A percentile compares a stretch with the other conserved stretches of the same genome.
phyloP scores from a whole-genome alignment of 2,797 vertebrate genomes.

The Microctenopoma steveboyesi region DNA sequence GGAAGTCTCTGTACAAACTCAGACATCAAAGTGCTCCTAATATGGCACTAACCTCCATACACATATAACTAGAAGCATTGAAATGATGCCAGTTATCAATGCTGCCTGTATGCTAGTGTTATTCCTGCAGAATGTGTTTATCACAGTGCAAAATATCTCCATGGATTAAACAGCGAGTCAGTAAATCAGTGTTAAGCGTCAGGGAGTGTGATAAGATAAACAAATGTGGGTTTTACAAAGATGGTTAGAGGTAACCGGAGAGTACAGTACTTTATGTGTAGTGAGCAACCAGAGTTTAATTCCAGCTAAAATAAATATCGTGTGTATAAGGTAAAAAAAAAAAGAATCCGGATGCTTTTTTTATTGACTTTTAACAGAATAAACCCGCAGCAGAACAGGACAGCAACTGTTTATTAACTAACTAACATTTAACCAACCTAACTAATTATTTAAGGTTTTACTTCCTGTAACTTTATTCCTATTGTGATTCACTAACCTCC shows the following conservation, averaged over 20 bases:
- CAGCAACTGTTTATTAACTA: too few relatives aligned
- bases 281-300: slow-evolving; percentile 18
- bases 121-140: background rate
- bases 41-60: slow-evolving; percentile 2
- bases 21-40: slow-evolving; percentile 27
- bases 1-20: slow-evolving; percentile 12
- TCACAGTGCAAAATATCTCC: slow-evolving; percentile 1
- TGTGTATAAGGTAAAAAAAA: background rate
- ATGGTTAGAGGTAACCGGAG: slow-evolving; percentile 4
- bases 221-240: slow-evolving; percentile 30
- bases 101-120: background rate
- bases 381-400: too few relatives aligned
- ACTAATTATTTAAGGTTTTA: too few relatives aligned
- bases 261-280: background rate
- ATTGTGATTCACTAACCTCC: too few relatives aligned
- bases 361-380: background rate
- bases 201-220: slow-evolving; percentile 28
- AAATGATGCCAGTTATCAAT: background rate
- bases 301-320: slow-evolving; percentile 7
- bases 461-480: too few relatives aligned
- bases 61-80: background rate
- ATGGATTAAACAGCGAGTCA: background rate
- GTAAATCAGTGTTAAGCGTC: slow-evolving; percentile 15
- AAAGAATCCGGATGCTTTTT: background rate
- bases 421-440: too few relatives aligned